Base-by-base conservation (phyloP, 1,140 invertebrate genomes). In the Cephus cinctus region DNA sequence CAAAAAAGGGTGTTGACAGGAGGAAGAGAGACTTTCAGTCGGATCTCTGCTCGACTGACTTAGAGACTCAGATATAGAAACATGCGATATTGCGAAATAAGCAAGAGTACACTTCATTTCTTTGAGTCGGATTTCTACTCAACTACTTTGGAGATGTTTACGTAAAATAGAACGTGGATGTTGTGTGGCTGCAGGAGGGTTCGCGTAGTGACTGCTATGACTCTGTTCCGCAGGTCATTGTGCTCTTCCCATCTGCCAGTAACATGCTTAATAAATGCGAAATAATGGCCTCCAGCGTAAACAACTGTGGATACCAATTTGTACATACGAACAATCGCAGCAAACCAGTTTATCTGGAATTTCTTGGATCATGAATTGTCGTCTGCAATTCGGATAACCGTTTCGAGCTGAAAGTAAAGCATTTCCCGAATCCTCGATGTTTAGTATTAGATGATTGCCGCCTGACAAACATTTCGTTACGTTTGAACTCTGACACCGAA, bases 161-260 rank as follows among this genome's bases (percentile, higher is more conserved):
- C 41, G 21, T 43, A 43, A 19, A 43, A 27, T 12, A 43, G 19
- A 5, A 43, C n/a, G 18, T 12, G 23, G 18, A 30, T 15, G 4
- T 19, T 12, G 16, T 21, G 38, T 14, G 4, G 22, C 18, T 43
- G 22, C 27, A 43, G 25, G 6, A n/a, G n/a, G n/a, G 6, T 19
- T 31, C 41, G 41, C 18, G 4, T 20, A 4, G 25, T 43, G 4
- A 31, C 27, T 4, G 6, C 2, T n/a, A 30, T 27, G 22, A 30
- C 15, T 31, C 25, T 3, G 9, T 27, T 4, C 11, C 3, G n/a
- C n/a, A 27, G 22, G 18, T 43, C 41, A 12, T 43, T 31, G 41
- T 43, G 41, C n/a, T 43, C 23, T 30, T 43, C 41, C 41, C 41
- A 43, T 20, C n/a, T 18, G 4, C 23, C 23, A 31, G 25, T 30